Conservation (phyloP, 2,113 vertebrate species). For the Coregonus clupeaformis region DNA sequence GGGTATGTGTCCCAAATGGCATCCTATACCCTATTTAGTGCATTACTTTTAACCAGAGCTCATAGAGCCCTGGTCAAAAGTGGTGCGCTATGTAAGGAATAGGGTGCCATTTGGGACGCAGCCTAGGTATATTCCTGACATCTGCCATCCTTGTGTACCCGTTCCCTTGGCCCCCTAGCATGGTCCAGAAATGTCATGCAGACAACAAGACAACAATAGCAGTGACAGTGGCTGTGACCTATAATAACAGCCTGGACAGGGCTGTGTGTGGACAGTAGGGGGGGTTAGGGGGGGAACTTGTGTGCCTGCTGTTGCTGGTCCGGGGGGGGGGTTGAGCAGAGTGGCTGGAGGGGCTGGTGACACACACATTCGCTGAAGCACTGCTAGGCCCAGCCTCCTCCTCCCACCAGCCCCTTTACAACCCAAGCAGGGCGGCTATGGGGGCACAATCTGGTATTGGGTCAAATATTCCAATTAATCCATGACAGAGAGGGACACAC, state of each 20-base stretch:
- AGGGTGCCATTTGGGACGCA: too few species aligned
- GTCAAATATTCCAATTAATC: slow-evolving; percentile 71
- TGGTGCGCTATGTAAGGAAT: too few species aligned
- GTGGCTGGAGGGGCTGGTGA: slow-evolving; percentile 29
- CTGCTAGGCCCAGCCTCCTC: slow-evolving; percentile 11
- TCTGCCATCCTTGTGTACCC: slow-evolving; percentile 22
- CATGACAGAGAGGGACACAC: slow-evolving; percentile 40
- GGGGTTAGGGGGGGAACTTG: slow-evolving; percentile 41
- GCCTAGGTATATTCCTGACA: slow-evolving; percentile 24
- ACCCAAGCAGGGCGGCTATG: slow-evolving; percentile 24
- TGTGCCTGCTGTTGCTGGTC: slow-evolving; percentile 37
- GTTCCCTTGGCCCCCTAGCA: slow-evolving; percentile 19
- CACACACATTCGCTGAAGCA: slow-evolving; percentile 1
- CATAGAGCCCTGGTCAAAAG: too few species aligned
- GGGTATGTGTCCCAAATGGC: background rate
- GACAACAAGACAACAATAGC: slow-evolving; percentile 43
- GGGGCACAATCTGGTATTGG: slow-evolving; percentile 57
- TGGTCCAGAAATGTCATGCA: slow-evolving; percentile 24
- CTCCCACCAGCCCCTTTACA: slow-evolving; percentile 12
- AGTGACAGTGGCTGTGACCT: slow-evolving; percentile 24
- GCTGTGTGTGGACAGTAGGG: slow-evolving; percentile 23
- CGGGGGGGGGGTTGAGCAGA: background rate
- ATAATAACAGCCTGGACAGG: slow-evolving; percentile 30
- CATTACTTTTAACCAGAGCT: too few species aligned
- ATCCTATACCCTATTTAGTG: too few species aligned